Evolutionary conservation across 2,888 invertebrate genomes (phyloP).

Genomic region (Epirrhoe alternata): DNA sequence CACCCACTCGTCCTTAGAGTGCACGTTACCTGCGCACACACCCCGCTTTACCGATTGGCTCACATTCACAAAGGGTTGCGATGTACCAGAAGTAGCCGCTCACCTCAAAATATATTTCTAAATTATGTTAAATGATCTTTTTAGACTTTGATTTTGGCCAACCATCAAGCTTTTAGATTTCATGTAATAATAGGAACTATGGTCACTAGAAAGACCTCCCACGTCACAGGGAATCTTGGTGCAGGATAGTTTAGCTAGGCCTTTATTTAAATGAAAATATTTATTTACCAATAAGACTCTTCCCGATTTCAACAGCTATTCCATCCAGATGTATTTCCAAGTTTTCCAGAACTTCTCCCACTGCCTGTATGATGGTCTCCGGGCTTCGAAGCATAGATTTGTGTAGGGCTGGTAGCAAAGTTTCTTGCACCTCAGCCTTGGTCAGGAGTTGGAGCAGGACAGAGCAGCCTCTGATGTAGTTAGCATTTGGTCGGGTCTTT

Average conservation of each 20-base stretch:
- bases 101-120: no score
- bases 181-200: no score
- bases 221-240: no score
- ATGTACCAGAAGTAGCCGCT: no score
- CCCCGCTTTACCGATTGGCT: no score
- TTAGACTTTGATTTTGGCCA: no score
- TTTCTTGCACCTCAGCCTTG: constrained; percentile 89
- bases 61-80: no score
- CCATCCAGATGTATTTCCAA: constrained; percentile 91
- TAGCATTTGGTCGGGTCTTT: constrained; percentile 89
- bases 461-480: constrained; percentile 87
- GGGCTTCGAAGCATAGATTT: constrained; percentile 97
- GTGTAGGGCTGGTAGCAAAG: constrained; percentile 93
- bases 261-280: neutral
- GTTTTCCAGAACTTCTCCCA: constrained; percentile 90
- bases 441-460: constrained; percentile 87
- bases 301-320: constrained; percentile 91
- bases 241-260: neutral
- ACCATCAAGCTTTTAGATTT: no score
- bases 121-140: no score
- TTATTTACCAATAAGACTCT: constrained; percentile 89
- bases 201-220: no score
- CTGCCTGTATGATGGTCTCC: constrained; percentile 93
- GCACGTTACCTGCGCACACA: constrained; percentile 87
- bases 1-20: constrained; percentile 93